Evolutionary conservation across 2,113 vertebrate species (phyloP), one percentile per base, ranked within the genome.

Genomic region (Brienomyrus brachyistius): DNA sequence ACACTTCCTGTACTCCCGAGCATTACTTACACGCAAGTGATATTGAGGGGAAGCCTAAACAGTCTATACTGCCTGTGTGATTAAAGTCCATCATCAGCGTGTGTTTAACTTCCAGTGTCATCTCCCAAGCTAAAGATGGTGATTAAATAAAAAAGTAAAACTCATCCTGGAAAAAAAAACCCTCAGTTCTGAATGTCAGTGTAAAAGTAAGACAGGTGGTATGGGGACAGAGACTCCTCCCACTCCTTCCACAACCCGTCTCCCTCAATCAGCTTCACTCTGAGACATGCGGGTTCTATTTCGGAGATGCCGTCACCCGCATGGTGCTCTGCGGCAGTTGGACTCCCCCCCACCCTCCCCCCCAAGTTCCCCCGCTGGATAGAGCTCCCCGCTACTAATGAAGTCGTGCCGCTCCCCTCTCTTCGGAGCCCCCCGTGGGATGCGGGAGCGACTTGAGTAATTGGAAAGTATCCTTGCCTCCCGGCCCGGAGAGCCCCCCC

Each of bases 391-490:
- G 59, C 92, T 93, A 92, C 93, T 95, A 96, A 94, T 94, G 94
- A 96, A 94, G 89, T 80, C 93, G 93, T 91, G 92, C 35, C 89
- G 94, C 93, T 95, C 47, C 15, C 51, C 87, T 62, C 80, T 92
- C 92, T 90, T 90, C 88, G 91, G 91, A 92, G 94, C 77, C 88
- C 91, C 92, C 93, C 91, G 31, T 50, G 92, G 92, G 93, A 94
- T 89, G 90, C 91, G 91, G 54, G 91, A 54, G 90, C 91, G 90
- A 93, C 92, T 62, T 89, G 92, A 92, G 91, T 95, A 94, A 95
- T 95, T 95, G 95, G 94, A 94, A 95, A 96, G 95, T 93, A 95
- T 94, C 93, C 92, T 92, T 91, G 92, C 92, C 52, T 80, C 90
- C 84, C 90, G 88, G 92, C 93, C 92, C 88, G 40, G 40, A 40